Percentiles rank a stretch among this genome's conserved stretches.
Conservation (phyloP, 2,888 invertebrate genomes). For the Poecilus cupreus region DNA sequence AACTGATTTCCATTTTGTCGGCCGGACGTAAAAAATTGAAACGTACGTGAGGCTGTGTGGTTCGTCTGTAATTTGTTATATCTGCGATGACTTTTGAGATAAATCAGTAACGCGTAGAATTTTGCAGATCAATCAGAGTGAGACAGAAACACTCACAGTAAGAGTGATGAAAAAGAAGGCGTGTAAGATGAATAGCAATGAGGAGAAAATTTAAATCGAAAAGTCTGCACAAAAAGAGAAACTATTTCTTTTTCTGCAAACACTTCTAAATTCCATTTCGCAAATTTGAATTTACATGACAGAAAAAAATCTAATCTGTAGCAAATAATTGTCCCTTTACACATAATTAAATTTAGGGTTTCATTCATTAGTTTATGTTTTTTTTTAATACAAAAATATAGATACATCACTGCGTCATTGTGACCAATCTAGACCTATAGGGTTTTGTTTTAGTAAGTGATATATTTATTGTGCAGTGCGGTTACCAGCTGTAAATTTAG, state of each 20-base stretch:
- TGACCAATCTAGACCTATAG: no score
- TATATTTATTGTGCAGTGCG: no score
- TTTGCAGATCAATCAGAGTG: not conserved
- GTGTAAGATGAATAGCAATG: not conserved
- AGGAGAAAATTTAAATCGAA: not conserved
- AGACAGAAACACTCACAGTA: not conserved
- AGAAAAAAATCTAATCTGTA: no score
- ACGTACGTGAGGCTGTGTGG: not conserved
- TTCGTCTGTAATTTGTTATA: conserved; percentile 9
- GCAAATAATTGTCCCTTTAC: no score
- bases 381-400: no score
- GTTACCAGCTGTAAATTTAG: no score
- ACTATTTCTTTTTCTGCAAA: not conserved
- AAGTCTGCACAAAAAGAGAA: not conserved
- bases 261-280: no score
- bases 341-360: no score
- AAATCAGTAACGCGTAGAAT: not conserved
- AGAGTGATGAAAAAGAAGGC: not conserved
- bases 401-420: no score
- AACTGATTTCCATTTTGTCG: conserved; percentile 27
- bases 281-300: no score
- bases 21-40: not conserved
- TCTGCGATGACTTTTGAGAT: not conserved
- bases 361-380: no score
- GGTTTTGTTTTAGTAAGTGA: no score